A percentile compares a stretch with the other conserved stretches of the same genome.
phyloP scores from a whole-genome alignment of 2,888 invertebrate genomes.

The Prosapia bicincta region DNA sequence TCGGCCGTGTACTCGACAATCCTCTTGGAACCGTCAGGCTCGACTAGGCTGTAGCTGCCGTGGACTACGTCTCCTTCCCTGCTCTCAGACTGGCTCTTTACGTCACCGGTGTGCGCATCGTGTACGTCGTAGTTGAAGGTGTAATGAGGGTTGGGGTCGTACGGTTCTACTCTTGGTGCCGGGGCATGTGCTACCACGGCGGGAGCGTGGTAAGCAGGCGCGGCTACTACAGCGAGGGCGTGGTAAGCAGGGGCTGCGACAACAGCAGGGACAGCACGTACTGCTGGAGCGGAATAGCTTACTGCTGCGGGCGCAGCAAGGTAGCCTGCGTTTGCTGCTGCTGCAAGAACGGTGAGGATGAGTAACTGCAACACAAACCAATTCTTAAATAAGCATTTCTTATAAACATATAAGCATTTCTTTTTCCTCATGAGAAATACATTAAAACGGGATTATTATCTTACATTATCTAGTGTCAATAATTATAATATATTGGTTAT shows the following conservation, averaged over 20 bases:
- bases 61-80: neutral
- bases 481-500: too few relatives aligned
- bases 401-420: too few relatives aligned
- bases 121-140: neutral
- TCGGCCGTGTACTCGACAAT: neutral
- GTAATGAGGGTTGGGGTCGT: neutral
- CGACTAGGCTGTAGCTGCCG: neutral
- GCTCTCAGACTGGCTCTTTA: neutral
- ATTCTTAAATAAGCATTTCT: too few relatives aligned
- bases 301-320: slow-evolving; percentile 39
- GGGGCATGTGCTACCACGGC: slow-evolving; percentile 38
- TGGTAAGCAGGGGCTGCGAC: slow-evolving; percentile 42
- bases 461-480: too few relatives aligned
- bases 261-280: slow-evolving; percentile 34
- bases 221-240: slow-evolving; percentile 36
- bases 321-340: slow-evolving; percentile 41
- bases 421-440: too few relatives aligned
- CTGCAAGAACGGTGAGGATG: slow-evolving; percentile 38
- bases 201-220: slow-evolving; percentile 40
- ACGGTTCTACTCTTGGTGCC: neutral
- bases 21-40: neutral
- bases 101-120: neutral
- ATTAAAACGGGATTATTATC: too few relatives aligned
- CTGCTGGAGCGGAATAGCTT: slow-evolving; percentile 40
- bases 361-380: slow-evolving; percentile 34